phyloP scores from a whole-genome alignment of 2,113 vertebrate genomes.

The Oreochromis spilurus region DNA sequence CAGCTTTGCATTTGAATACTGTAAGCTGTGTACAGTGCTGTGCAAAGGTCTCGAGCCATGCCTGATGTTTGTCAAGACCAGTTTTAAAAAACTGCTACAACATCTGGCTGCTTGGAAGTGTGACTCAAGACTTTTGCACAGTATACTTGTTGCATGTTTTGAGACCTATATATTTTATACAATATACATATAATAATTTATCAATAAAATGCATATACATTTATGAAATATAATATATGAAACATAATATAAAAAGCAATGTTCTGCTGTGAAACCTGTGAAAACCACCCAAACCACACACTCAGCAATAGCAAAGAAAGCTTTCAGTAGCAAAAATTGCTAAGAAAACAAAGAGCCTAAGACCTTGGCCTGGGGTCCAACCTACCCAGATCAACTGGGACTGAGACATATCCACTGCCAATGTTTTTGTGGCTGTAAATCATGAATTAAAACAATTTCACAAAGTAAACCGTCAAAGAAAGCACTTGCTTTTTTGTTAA shows the following conservation, averaged over 20 bases:
- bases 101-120: background rate
- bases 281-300: background rate
- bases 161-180: background rate
- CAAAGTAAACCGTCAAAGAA: background rate
- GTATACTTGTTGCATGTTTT: background rate
- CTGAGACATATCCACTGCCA: background rate
- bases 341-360: background rate
- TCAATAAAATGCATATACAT: background rate
- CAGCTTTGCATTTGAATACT: background rate
- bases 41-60: background rate
- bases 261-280: background rate
- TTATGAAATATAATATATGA: background rate
- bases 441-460: background rate
- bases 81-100: accelerated
- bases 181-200: background rate
- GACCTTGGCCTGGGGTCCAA: too few relatives aligned
- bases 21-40: background rate
- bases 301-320: background rate
- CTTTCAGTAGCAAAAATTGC: background rate
- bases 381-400: background rate
- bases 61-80: background rate
- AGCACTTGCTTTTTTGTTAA: background rate
- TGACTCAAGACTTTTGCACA: background rate
- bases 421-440: background rate
- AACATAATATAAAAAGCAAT: background rate